A percentile compares a stretch with the other conserved stretches of the same genome.
phyloP scores from a whole-genome alignment of 2,888 invertebrate species.

The Caenorhabditis sp. region DNA sequence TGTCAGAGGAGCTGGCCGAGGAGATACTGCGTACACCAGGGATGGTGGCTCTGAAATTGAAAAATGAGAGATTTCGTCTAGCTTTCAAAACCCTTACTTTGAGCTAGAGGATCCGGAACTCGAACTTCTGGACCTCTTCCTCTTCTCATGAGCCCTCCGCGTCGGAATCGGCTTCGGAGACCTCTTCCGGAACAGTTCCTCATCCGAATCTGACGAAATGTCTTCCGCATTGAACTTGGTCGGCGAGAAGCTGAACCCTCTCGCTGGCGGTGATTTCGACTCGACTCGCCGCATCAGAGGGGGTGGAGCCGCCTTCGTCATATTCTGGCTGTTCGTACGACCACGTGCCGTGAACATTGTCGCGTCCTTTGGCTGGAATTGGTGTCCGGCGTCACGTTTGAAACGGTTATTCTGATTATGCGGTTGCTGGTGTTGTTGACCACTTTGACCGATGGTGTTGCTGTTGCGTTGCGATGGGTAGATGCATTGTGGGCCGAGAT shows the following conservation, averaged over 20 bases:
- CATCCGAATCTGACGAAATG: conserved; percentile 69
- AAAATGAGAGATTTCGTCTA: too few relatives aligned
- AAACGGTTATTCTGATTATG: conserved; percentile 3
- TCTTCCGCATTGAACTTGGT: conserved; percentile 8
- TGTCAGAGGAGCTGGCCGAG: conserved; percentile 11
- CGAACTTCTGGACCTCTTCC: conserved; percentile 7
- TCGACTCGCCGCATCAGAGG: conserved; percentile 5
- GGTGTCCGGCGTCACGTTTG: conserved; percentile 28
- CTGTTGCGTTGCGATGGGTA: conserved; percentile 54
- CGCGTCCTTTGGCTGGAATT: not conserved
- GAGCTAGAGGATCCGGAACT: conserved; percentile 9
- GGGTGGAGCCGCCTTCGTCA: not conserved
- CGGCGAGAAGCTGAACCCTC: conserved; percentile 52
- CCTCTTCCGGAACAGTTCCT: conserved; percentile 44
- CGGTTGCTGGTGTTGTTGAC: not conserved
- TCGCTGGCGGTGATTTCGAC: conserved; percentile 34
- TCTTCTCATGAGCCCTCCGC: not conserved
- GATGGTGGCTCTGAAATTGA: conserved; percentile 24
- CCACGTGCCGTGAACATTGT: conserved; percentile 19
- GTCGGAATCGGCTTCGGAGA: not conserved
- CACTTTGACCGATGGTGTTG: not conserved
- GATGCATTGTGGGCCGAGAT: conserved; percentile 68
- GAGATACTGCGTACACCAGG: conserved; percentile 29
- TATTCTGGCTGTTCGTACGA: conserved; percentile 11
- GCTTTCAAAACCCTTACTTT: not conserved